Evolutionary conservation across 2,888 invertebrate species (phyloP), one percentile per base, ranked within the genome.

Genomic region (Euzophera pinguis): DNA sequence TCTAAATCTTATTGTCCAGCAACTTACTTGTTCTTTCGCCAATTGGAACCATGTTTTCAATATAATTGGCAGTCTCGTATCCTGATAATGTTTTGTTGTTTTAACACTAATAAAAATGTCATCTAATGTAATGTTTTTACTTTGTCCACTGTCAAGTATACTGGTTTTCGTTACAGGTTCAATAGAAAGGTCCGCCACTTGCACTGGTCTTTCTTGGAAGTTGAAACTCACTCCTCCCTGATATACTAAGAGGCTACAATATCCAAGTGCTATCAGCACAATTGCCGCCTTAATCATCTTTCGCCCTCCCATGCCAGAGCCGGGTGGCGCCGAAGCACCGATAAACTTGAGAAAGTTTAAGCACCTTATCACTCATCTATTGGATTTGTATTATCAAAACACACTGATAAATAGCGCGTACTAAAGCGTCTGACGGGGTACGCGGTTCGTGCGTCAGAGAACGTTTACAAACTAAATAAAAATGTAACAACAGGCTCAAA

Each of bases 101-200:
- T 99, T 99, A 53, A 99, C 97, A 90, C 97, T 97, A 81, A 98
- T 96, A 87, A 98, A 98, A 73, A 98, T 92, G 88, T 98, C 97
- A 85, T 95, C 93, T 67, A 97, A 88, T 65, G 92, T 93, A 62
- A 95, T 94, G 61, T 93, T 92, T 61, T 87, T 91, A 60, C 66
- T 83, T 53, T 78, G 79, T 66, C 73, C 77, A 80, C 76, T 81
- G 50, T 85, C 81, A 66, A 76, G 68, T 54, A 81, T 68, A 64
- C 64, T 82, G 54, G 80, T 76, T 78, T 84, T 85, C 57, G 91
- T 91, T 80, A 91, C 91, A 56, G 92, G 89, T 68, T 90, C 91
- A 61, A 91, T 81, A 50, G 84, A 74, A 64, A 84, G 75, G 65
- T 81, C 84, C 53, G 84, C 68, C 75, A 84, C 85, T 84, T 83